These are phyloP conservation scores for Peribatodes rhomboidaria DNA, from an alignment of 2,888 invertebrate genomes.

Conservation along the genomic window DNA sequence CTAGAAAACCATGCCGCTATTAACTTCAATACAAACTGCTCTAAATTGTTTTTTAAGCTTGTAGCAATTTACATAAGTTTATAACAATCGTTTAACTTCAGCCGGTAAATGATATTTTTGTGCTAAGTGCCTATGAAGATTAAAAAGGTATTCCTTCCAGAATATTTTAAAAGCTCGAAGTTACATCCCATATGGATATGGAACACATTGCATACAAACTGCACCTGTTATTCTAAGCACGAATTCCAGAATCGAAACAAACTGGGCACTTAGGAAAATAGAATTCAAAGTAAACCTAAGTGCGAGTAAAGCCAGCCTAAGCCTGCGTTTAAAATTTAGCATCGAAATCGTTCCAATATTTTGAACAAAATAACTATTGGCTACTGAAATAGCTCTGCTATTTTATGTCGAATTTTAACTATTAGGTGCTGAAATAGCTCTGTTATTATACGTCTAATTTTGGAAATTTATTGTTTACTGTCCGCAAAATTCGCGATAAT, in stretches of 20 bases:
- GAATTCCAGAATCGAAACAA: conserved; percentile 26
- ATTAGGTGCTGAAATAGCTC: no score
- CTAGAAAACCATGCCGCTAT: no score
- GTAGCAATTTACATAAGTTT: no score
- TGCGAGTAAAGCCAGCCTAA: neutral
- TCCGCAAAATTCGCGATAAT: no score
- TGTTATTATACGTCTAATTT: no score
- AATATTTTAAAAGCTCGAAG: neutral
- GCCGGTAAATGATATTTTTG: no score
- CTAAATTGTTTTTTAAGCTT: no score
- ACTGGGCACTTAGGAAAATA: conserved; percentile 27
- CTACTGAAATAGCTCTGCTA: no score
- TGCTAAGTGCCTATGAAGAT: neutral
- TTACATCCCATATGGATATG: neutral
- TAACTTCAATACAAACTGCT: no score
- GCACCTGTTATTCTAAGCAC: conserved; percentile 22
- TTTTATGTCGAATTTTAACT: no score
- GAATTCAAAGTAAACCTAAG: conserved; percentile 21
- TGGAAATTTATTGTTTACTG: no score
- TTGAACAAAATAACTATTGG: neutral
- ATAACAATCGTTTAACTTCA: no score
- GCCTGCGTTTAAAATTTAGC: neutral
- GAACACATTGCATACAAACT: conserved; percentile 19
- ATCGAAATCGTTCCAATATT: neutral
- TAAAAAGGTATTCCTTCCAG: neutral